phyloP scores from a whole-genome alignment of 2,113 vertebrate species.

The Brachypteracias leptosomus region DNA sequence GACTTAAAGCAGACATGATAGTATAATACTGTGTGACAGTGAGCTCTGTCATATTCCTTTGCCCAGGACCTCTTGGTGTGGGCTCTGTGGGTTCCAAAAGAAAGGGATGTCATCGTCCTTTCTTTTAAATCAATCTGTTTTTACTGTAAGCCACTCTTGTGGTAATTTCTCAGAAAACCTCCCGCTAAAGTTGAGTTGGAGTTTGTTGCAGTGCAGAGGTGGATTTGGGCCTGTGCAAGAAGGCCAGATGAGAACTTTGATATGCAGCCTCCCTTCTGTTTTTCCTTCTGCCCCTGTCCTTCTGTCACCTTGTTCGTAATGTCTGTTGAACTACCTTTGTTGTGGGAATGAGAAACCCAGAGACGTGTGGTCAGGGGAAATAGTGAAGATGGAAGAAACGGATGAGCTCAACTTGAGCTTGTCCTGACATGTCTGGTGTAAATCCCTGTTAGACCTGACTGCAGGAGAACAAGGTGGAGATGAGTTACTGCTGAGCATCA shows the following conservation, averaged over 20 bases:
- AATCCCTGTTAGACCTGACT: background rate
- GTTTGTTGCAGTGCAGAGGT: background rate
- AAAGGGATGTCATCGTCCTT: background rate
- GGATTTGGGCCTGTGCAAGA: background rate
- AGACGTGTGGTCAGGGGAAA: background rate
- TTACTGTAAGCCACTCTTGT: background rate
- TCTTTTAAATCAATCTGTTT: background rate
- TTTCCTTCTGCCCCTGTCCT: background rate
- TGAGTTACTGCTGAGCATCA: background rate
- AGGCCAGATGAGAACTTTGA: background rate
- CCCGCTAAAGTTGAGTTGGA: background rate
- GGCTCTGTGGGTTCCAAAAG: background rate
- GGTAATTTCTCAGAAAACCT: background rate
- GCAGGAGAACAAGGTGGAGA: background rate
- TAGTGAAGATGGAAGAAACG: background rate
- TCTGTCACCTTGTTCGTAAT: background rate
- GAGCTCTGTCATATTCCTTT: background rate
- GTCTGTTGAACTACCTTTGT: background rate
- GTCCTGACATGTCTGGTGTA: background rate
- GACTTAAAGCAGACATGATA: rapidly evolving
- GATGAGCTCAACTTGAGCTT: background rate
- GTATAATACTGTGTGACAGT: rapidly evolving
- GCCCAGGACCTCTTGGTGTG: rapidly evolving
- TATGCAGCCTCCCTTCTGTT: background rate
- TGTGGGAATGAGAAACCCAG: background rate